Evolutionary conservation across 2,113 vertebrate species (phyloP), one percentile per base, ranked within the genome.

Genomic region (Cynopterus brachyotis): DNA sequence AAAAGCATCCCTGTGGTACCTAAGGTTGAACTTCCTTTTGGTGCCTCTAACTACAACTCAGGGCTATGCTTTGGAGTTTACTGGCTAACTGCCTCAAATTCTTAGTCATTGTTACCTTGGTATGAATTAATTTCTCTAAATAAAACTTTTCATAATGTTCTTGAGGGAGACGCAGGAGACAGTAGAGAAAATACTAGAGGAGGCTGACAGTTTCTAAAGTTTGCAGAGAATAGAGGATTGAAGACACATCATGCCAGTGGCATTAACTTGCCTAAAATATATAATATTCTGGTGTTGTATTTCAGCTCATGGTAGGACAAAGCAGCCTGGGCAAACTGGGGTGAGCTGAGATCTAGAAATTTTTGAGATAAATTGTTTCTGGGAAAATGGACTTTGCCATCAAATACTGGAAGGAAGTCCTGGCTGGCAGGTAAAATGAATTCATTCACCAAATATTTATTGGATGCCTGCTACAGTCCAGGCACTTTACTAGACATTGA

Each of bases 111-210:
- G 28, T 8, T 20, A 73, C 70, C 37, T 81, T 26, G n/a, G n/a
- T 59, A 64, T 93, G 20, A 90, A 67, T 62, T 69, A n/a, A 70
- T 76, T 97, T 84, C 32, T 95, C 69, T 37, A 95, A 78, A 66
- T n/a, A 55, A 66, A 69, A 87, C 20, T 62, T 66, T 32, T 50
- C 45, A 40, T 45, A 1, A 80, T n/a, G 16, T 88, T 64, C 73
- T 60, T 73, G 12, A 28, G 16, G 24, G 19, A 95, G 20, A 73
- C 45, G 20, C 6, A 40, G 64, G 67, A 82, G 50, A 13, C 45
- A 81, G 28, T 42, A 10, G 72, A 92, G 64, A 96, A 96, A 84
- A 80, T 2, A n/a, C 22, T 24, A 73, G 9, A 96, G 7, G 4
- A 55, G 10, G 19, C 40, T 15, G 35, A 53, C 20, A 40, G 59